Evolutionary conservation across 1,140 invertebrate species (phyloP), one percentile per base, ranked within the genome.

Genomic region (Bombus confusus): DNA sequence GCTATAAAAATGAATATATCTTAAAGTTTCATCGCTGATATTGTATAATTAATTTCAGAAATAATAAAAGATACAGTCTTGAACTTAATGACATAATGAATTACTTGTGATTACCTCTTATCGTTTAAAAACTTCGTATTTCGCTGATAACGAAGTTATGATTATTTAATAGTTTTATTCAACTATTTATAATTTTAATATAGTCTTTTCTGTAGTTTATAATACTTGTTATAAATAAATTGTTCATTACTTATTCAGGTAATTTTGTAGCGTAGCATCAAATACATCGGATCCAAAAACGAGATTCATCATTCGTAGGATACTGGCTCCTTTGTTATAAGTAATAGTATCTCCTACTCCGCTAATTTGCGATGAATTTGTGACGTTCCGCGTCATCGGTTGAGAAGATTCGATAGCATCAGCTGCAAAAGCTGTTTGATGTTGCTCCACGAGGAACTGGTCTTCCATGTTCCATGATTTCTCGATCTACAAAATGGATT

Each of bases 231-330:
- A 52, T 52, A 52, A 52, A 22, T 22, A 52, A 52, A 66, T 68
- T 31, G 12, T 18, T 39, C 6, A 12, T 69, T 94, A 96, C 96
- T 95, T 94, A 22, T 94, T 89, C 1, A 96, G 85, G 83, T 97
- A 97, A 80, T 94, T 93, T 85, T 94, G 94, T 13, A 98, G 90
- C 52, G 96, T 97, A 57, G 94, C 92, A 76, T 96, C 95, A 91
- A 98, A 98, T 8, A 96, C 96, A 4, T 95, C 88, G 43, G 96
- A 93, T n/a, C 97, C 97, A 47, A 98, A 95, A 78, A 97, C 96
- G 78, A 97, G 95, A 75, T 96, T 95, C 96, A 98, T 96, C 97
- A 98, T 98, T 80, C 97, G 95, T 22, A 98, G 95, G 5, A 98
- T 96, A 62, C 96, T 96, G 72, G 95, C 95, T 80, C 96, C 95